These are phyloP conservation scores for Hemicordylus capensis DNA, from an alignment of 2,113 vertebrate species.

Conservation along the genomic window DNA sequence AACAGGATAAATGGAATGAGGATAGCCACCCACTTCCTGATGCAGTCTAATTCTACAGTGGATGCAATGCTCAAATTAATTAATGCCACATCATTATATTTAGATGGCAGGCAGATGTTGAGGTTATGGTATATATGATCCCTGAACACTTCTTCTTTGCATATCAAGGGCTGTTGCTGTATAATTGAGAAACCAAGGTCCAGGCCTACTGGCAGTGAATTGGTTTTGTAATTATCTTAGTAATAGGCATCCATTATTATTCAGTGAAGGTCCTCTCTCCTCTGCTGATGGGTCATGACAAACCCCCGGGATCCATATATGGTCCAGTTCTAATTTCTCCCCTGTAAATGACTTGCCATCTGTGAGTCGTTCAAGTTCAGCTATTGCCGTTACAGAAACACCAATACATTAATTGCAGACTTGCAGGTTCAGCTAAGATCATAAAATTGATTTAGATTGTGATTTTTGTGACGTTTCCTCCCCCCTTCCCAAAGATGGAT, in stretches of 20 bases:
- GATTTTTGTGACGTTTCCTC: neutral
- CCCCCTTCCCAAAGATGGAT: neutral
- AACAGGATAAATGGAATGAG: conserved; percentile 54
- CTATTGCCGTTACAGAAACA: conserved; percentile 53
- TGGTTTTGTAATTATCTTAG: conserved; percentile 80
- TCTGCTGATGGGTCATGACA: conserved; percentile 71
- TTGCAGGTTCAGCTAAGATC: conserved; percentile 30
- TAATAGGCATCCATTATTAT: conserved; percentile 80
- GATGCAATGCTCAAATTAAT: conserved; percentile 72
- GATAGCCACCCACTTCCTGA: conserved; percentile 62
- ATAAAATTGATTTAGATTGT: conserved; percentile 6
- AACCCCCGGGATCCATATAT: conserved; percentile 53
- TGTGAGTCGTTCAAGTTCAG: conserved; percentile 64
- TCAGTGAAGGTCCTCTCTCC: conserved; percentile 69
- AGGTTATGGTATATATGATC: conserved; percentile 75
- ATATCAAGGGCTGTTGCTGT: conserved; percentile 65
- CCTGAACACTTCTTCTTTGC: conserved; percentile 54
- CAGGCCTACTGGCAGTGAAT: conserved; percentile 70
- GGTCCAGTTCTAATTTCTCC: conserved; percentile 66
- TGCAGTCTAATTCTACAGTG: conserved; percentile 52
- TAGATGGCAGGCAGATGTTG: conserved; percentile 76
- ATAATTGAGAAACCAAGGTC: conserved; percentile 73
- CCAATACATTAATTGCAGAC: conserved; percentile 46
- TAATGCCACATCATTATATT: conserved; percentile 75
- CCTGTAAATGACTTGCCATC: conserved; percentile 74